phyloP scores from a whole-genome alignment of 1,140 invertebrate species.

The Drosophila grimshawi region DNA sequence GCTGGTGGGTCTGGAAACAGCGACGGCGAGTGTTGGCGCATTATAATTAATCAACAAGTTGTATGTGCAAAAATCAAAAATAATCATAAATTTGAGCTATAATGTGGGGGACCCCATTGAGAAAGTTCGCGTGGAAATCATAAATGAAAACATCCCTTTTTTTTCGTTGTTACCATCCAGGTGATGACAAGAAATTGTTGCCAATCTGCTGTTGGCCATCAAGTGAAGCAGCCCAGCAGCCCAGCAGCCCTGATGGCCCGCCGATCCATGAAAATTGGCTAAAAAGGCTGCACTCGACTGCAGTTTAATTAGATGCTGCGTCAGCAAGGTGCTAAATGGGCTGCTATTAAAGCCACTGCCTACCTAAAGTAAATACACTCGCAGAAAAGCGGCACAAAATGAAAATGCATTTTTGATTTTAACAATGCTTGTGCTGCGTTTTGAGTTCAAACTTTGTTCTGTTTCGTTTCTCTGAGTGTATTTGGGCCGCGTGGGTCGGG shows the following conservation, averaged over 20 bases:
- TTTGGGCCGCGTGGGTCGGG: constrained; percentile 47
- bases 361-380: constrained; percentile 17
- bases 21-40: constrained; percentile 14
- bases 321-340: constrained; percentile 82
- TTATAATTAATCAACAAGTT: constrained; percentile 79
- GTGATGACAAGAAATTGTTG: constrained; percentile 24
- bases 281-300: neutral
- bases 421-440: no score
- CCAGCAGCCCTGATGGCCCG: constrained; percentile 37
- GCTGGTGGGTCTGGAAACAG: constrained; percentile 21
- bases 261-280: constrained; percentile 77
- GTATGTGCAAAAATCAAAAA: constrained; percentile 75
- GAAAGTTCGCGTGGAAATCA: constrained; percentile 63
- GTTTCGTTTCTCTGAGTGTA: neutral
- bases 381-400: neutral
- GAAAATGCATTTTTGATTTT: no score
- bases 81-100: constrained; percentile 71
- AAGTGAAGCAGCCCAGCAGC: constrained; percentile 8
- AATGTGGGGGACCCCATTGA: constrained; percentile 42
- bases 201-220: constrained; percentile 23
- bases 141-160: constrained; percentile 24
- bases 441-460: neutral
- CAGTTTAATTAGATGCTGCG: constrained; percentile 82
- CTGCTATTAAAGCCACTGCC: constrained; percentile 57
- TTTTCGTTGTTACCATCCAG: neutral